A percentile compares a stretch with the other conserved stretches of the same genome.
phyloP scores from a whole-genome alignment of 2,797 vertebrate species.

The Acanthurus tractus region DNA sequence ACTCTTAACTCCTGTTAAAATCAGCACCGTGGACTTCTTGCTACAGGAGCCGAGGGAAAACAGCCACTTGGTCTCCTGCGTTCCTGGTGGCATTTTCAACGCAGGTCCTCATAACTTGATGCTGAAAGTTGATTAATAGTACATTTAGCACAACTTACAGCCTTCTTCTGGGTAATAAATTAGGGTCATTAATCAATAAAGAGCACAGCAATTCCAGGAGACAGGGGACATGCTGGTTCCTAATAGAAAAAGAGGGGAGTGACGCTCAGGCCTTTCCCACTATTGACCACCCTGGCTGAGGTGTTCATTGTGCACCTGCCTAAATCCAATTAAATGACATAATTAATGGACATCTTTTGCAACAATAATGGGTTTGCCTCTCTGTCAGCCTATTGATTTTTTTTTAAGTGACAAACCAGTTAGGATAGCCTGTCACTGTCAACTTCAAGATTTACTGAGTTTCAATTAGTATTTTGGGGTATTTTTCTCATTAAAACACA shows the following conservation, averaged over 20 bases:
- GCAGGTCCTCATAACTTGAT: slow-evolving; percentile 96
- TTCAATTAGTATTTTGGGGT: slow-evolving; percentile 1
- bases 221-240: slow-evolving; percentile 98
- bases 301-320: slow-evolving; percentile 93
- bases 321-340: slow-evolving; percentile 98
- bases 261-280: slow-evolving; percentile 89
- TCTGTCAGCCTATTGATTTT: slow-evolving; percentile 89
- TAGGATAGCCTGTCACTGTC: slow-evolving; percentile 53
- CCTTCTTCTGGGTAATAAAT: slow-evolving; percentile 98
- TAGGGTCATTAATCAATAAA: slow-evolving; percentile 99
- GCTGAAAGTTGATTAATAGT: slow-evolving; percentile 99
- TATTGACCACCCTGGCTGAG: slow-evolving; percentile 96
- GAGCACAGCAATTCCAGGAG: slow-evolving; percentile 95
- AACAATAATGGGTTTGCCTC: slow-evolving; percentile 93
- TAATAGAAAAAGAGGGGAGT: slow-evolving; percentile 94
- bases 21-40: slow-evolving; percentile 86
- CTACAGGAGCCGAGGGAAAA: slow-evolving; percentile 89
- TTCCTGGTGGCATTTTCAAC: slow-evolving; percentile 85
- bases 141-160: slow-evolving; percentile 98
- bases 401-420: slow-evolving; percentile 85
- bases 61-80: slow-evolving; percentile 88
- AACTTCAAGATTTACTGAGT: slow-evolving; percentile 27
- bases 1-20: slow-evolving; percentile 91
- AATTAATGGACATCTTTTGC: slow-evolving; percentile 95
- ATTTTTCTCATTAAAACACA: slow-evolving; percentile 1